phyloP scores from a whole-genome alignment of 2,113 vertebrate species.

The Polyodon spathula region DNA sequence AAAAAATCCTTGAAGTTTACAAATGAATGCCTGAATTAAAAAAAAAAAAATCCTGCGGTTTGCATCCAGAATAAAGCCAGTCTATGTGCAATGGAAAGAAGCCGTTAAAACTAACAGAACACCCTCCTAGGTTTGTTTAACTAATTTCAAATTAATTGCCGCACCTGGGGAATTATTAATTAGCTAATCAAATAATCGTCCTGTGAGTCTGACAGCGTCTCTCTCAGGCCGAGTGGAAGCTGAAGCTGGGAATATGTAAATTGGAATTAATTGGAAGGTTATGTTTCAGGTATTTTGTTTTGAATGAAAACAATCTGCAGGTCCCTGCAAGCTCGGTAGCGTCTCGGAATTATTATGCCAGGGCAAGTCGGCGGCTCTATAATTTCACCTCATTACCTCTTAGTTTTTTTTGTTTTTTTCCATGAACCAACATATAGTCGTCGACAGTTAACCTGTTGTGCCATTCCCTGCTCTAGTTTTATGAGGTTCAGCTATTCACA shows the following conservation, averaged over 20 bases:
- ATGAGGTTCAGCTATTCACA: slow-evolving; percentile 29
- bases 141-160: slow-evolving; percentile 56
- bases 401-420: background rate
- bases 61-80: slow-evolving; percentile 5
- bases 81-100: background rate
- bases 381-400: slow-evolving; percentile 82
- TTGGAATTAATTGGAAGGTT: slow-evolving; percentile 81
- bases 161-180: slow-evolving; percentile 61
- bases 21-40: slow-evolving; percentile 24
- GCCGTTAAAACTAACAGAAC: background rate
- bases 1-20: slow-evolving; percentile 41
- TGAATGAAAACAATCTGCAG: slow-evolving; percentile 80
- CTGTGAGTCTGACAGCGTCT: slow-evolving; percentile 52
- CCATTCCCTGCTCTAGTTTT: slow-evolving; percentile 16
- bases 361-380: slow-evolving; percentile 77
- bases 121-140: slow-evolving; percentile 33
- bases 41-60: background rate
- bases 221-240: slow-evolving; percentile 49
- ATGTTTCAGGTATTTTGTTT: slow-evolving; percentile 69
- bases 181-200: slow-evolving; percentile 68
- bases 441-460: slow-evolving; percentile 13
- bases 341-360: slow-evolving; percentile 63
- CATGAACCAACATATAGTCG: slow-evolving; percentile 24
- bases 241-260: slow-evolving; percentile 74
- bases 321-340: slow-evolving; percentile 60